Conservation (phyloP, 2,113 vertebrate genomes). For the Microcebus jonahi region DNA sequence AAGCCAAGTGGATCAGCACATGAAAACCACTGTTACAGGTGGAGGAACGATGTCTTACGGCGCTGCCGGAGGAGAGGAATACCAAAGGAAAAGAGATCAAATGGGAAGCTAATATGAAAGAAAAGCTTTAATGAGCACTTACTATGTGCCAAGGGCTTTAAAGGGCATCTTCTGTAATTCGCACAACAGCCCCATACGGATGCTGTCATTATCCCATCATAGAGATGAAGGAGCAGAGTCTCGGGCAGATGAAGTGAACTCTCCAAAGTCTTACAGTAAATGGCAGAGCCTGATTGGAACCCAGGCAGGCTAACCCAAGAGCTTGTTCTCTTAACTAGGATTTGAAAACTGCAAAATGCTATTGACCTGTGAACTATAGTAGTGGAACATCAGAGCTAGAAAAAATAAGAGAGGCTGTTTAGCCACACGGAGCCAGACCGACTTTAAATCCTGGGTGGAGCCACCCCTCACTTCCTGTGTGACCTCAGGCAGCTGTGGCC, state of each 20-base stretch:
- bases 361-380: background rate
- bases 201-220: rapidly evolving
- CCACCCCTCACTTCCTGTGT: background rate
- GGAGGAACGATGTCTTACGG: rapidly evolving
- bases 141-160: rapidly evolving
- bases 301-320: background rate
- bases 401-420: background rate
- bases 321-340: background rate
- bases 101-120: background rate
- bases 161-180: background rate
- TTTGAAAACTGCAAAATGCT: background rate
- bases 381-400: background rate
- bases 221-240: background rate
- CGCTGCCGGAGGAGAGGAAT: background rate
- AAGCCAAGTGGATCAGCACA: rapidly evolving
- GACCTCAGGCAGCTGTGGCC: background rate
- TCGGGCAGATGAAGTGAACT: background rate
- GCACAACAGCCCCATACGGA: rapidly evolving
- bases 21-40: background rate
- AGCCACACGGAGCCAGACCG: background rate
- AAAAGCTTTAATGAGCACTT: background rate
- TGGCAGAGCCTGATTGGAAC: background rate
- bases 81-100: background rate
- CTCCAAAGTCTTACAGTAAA: background rate
- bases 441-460: background rate